Conservation (phyloP, 2,888 invertebrate genomes). For the Phyllotreta cruciferae region DNA sequence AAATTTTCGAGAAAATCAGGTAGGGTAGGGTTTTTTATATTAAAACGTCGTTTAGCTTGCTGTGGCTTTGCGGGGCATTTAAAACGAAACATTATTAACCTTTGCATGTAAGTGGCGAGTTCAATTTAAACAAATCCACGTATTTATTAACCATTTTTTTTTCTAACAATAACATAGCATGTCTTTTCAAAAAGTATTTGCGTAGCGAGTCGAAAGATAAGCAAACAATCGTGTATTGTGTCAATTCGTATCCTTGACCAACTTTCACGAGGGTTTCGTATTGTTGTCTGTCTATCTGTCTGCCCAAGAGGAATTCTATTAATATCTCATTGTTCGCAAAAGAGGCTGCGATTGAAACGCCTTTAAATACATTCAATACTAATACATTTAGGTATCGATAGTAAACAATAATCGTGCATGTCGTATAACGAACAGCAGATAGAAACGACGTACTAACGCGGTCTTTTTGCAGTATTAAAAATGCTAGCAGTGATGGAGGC, state of each 20-base stretch:
- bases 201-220: constrained; percentile 7
- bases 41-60: constrained; percentile 9
- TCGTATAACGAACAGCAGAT: background rate
- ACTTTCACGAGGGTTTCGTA: constrained; percentile 21
- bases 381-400: constrained; percentile 3
- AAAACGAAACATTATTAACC: constrained; percentile 19
- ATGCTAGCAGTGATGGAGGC: constrained; percentile 61
- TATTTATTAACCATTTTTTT: constrained; percentile 8
- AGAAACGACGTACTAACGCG: background rate
- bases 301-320: constrained; percentile 13
- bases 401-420: background rate
- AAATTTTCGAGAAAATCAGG: constrained; percentile 48
- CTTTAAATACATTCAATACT: constrained; percentile 7
- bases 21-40: constrained; percentile 43
- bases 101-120: constrained; percentile 23
- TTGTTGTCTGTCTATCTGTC: no score
- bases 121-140: constrained; percentile 3
- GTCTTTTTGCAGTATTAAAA: constrained; percentile 55
- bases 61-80: constrained; percentile 20
- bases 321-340: constrained; percentile 18
- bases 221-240: constrained; percentile 1
- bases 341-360: background rate
- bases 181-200: background rate
- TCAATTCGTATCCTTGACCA: constrained; percentile 20
- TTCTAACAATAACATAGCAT: constrained; percentile 13